phyloP scores from a whole-genome alignment of 2,888 invertebrate genomes.

The Mellilla xanthometata region DNA sequence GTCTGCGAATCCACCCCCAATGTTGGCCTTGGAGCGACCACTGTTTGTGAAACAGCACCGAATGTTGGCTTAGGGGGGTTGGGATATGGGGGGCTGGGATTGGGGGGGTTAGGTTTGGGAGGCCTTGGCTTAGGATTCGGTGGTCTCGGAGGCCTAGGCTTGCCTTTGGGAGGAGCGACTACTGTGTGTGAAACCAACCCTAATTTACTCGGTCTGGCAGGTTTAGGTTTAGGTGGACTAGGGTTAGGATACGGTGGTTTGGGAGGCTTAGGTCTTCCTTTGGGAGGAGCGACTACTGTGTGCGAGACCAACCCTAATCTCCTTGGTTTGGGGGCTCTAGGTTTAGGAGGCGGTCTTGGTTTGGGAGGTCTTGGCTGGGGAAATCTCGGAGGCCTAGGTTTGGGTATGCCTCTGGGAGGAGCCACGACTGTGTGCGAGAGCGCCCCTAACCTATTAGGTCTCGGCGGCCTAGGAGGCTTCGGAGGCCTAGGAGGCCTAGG shows the following conservation, averaged over 20 bases:
- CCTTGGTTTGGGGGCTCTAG: neutral
- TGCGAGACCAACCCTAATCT: neutral
- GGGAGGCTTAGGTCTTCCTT: neutral
- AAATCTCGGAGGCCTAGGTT: neutral
- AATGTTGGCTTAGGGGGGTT: no score
- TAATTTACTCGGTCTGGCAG: neutral
- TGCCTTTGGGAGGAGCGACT: slow-evolving; percentile 6
- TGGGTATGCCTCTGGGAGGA: neutral
- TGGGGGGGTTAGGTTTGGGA: neutral
- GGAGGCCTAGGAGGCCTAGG: slow-evolving; percentile 11
- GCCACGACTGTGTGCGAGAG: slow-evolving; percentile 3
- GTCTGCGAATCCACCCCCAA: slow-evolving; percentile 8
- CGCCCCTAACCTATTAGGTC: neutral
- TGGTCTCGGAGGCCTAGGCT: neutral
- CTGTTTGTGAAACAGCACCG: neutral
- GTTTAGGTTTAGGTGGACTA: neutral
- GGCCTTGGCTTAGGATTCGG: neutral
- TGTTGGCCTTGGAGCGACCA: neutral
- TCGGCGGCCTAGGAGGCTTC: neutral
- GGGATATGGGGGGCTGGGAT: no score
- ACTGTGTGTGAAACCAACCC: no score
- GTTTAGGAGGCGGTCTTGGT: slow-evolving; percentile 1
- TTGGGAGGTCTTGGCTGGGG: neutral
- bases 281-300: neutral
- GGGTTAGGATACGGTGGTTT: slow-evolving; percentile 10